phyloP scores from a whole-genome alignment of 2,113 vertebrate species.

The Vireo altiloquus region DNA sequence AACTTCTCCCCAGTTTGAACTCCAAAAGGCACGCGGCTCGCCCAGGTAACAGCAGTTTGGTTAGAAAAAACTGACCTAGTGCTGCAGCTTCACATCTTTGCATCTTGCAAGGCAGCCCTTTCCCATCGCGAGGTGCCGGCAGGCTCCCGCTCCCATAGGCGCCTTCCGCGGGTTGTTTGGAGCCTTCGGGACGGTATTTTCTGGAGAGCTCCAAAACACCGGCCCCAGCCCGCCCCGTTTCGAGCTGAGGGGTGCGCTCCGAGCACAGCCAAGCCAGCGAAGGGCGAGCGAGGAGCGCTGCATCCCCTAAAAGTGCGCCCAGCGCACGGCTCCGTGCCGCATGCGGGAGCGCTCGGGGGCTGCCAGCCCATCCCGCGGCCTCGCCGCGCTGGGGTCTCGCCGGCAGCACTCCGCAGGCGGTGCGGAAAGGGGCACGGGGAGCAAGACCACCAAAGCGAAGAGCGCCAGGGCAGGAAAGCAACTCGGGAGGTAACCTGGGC shows the following conservation, averaged over 20 bases:
- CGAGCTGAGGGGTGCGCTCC: background rate
- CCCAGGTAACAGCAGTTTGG: background rate
- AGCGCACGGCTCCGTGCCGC: background rate
- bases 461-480: background rate
- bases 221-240: background rate
- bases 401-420: background rate
- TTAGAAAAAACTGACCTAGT: background rate
- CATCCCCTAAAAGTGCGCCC: background rate
- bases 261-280: background rate
- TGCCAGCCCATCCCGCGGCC: background rate
- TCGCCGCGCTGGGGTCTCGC: background rate
- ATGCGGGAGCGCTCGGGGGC: background rate
- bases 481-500: background rate
- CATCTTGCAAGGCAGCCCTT: background rate
- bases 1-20: background rate
- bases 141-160: background rate
- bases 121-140: background rate
- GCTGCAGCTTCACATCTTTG: background rate
- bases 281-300: background rate
- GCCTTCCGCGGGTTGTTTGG: background rate
- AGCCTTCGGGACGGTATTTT: background rate
- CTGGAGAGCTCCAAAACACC: background rate
- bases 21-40: accelerated
- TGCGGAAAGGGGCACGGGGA: background rate
- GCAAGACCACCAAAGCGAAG: background rate